Evolutionary conservation across 2,888 invertebrate genomes (phyloP).

Genomic region (Nephrotoma appendiculata): DNA sequence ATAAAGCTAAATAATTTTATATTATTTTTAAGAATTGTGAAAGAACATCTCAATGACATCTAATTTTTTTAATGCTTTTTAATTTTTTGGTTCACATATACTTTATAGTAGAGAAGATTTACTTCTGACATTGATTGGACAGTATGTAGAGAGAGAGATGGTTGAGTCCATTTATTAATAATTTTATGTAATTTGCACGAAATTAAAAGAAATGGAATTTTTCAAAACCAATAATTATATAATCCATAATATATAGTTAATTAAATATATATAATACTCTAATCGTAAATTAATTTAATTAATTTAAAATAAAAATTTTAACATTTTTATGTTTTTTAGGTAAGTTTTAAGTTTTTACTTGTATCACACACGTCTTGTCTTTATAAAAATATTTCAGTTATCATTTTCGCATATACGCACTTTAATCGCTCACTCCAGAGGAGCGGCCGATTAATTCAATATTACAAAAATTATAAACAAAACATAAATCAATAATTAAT

Average conservation of each 20-base stretch:
- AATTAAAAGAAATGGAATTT: background rate
- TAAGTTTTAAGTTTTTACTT: background rate
- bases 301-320: background rate
- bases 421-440: background rate
- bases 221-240: background rate
- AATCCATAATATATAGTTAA: background rate
- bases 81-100: background rate
- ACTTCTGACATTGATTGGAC: background rate
- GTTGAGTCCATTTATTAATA: background rate
- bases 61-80: background rate
- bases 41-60: background rate
- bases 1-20: background rate
- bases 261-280: background rate
- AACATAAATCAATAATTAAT: background rate
- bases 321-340: background rate
- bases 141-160: background rate
- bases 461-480: background rate
- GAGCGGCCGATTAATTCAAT: background rate
- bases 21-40: background rate
- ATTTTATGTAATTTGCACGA: background rate
- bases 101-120: background rate
- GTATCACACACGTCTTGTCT: background rate
- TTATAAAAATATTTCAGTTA: background rate
- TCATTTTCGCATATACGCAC: background rate
- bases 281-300: background rate